These are phyloP conservation scores for Hirtodrosophila confusa DNA, from an alignment of 2,888 invertebrate genomes.

Conservation along the genomic window DNA sequence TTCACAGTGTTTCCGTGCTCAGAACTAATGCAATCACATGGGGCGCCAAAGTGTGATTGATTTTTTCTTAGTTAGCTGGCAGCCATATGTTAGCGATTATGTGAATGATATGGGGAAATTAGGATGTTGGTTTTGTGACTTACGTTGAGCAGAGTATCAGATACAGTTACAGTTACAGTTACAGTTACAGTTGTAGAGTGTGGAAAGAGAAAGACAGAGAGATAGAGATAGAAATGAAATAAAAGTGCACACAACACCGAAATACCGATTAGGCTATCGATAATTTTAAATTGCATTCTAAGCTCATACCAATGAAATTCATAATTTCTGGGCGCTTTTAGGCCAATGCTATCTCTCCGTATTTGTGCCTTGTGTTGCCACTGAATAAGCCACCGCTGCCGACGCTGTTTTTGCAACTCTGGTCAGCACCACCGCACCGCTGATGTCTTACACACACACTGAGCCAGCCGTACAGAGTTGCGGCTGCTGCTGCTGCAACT, in stretches of 20 bases:
- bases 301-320: constrained; percentile 84
- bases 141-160: constrained; percentile 59
- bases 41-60: constrained; percentile 46
- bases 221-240: constrained; percentile 36
- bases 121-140: constrained; percentile 43
- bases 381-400: constrained; percentile 30
- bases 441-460: constrained; percentile 50
- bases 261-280: background rate
- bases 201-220: constrained; percentile 24
- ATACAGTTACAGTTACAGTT: constrained; percentile 38
- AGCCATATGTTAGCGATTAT: constrained; percentile 58
- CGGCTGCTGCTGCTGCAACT: constrained; percentile 49
- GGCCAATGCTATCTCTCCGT: constrained; percentile 84
- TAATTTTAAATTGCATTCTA: too few relatives aligned
- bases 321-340: constrained; percentile 85
- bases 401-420: constrained; percentile 48
- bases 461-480: constrained; percentile 14
- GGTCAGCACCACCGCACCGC: constrained; percentile 51
- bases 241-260: constrained; percentile 37
- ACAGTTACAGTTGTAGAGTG: constrained; percentile 35
- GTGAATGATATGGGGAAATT: constrained; percentile 12
- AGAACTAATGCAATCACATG: constrained; percentile 2
- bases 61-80: constrained; percentile 47
- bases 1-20: too few relatives aligned
- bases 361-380: constrained; percentile 45